These are phyloP conservation scores for Crypturellus undulatus DNA, from an alignment of 2,113 vertebrate species.

Conservation along the genomic window DNA sequence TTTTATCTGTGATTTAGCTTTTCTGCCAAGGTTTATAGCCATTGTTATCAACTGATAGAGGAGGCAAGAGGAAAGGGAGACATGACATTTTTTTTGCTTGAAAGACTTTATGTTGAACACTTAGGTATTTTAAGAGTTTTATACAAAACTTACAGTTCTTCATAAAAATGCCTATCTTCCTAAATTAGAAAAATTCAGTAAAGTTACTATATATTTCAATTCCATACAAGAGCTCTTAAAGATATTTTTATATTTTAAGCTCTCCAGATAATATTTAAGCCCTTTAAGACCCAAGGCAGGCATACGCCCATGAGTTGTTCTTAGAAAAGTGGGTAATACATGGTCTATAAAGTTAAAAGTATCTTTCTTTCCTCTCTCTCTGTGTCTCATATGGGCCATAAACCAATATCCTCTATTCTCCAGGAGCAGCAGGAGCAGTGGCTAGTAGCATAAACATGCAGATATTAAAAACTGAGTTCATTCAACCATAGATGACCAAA, in stretches of 20 bases:
- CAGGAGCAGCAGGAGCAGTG: constrained; percentile 37
- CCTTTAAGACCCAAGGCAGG: not conserved
- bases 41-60: not conserved
- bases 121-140: not conserved
- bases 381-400: not conserved
- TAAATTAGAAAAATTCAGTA: not conserved
- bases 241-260: not conserved
- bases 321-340: not conserved
- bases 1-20: constrained; percentile 25
- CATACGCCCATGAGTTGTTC: not conserved
- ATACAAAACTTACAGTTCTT: not conserved
- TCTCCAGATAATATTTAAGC: not conserved
- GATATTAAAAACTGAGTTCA: constrained; percentile 52
- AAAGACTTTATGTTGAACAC: not conserved
- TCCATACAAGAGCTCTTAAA: not conserved
- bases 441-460: not conserved
- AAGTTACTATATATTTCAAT: not conserved
- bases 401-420: constrained; percentile 14
- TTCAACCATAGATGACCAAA: constrained; percentile 30
- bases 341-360: not conserved
- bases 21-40: constrained; percentile 27
- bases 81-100: rapidly evolving
- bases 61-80: not conserved
- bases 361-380: not conserved
- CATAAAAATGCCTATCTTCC: not conserved